Evolutionary conservation across 1,140 invertebrate genomes (phyloP), one percentile per base, ranked within the genome.

Genomic region (Drosophila murphyi): DNA sequence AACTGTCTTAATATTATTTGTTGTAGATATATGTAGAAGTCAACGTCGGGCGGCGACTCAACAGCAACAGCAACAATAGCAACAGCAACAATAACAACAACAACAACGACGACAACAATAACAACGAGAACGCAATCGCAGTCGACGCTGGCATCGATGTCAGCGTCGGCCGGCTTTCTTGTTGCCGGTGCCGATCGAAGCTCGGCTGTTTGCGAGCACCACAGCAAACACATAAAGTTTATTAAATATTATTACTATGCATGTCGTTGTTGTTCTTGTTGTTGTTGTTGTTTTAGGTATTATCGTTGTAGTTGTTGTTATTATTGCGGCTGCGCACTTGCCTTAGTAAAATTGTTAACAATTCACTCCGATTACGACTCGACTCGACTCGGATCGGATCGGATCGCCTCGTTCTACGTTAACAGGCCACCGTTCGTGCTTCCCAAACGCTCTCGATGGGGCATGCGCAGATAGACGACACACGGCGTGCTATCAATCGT

Each of bases 1-100:
- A 91, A 91, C 89, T 91, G 89, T 91, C 82, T 91, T 91, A 83
- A 89, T 89, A 90, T 90, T 90, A 90, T 90, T 89, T 90, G 82
- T 90, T 90, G 87, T 90, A 90, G 87, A 90, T 90, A 90, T 87
- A 90, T 90, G 87, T 87, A 90, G 87, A 86, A 86, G 80, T 82
- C 86, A 87, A 76, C 77, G 60, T 62, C 83, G 60, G 60, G 67
- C 59, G 63, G 32, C 61, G 68, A 51, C 48, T 57, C 43, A 47
- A n/a, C 59, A 20, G 20, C 20, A 20, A 20, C 20, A 20, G 20
- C 20, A 20, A 20, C 0, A 20, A 20, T 20, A 20, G 1, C 1
- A 20, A 20, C 20, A 20, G 1, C 20, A 20, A 20, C 1, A 20
- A 20, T 1, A 20, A 20, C 20, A 20, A 20, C 20, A 20, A 20